A percentile compares a stretch with the other conserved stretches of the same genome.
These are phyloP conservation scores for Noctua pronuba DNA, from an alignment of 2,888 invertebrate genomes.

Conservation along the genomic window DNA sequence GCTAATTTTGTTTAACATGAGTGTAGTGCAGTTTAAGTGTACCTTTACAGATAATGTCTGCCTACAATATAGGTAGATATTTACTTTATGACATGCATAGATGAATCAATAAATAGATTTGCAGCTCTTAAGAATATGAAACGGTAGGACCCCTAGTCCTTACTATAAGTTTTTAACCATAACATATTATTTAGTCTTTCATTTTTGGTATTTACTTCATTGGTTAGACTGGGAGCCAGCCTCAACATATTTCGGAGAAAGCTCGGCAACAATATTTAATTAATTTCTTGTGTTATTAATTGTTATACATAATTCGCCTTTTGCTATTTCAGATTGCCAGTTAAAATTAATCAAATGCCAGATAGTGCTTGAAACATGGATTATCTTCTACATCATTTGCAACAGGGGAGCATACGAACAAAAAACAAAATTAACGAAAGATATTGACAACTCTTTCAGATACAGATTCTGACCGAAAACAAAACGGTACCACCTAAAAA, in stretches of 20 bases:
- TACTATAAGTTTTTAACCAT: neutral
- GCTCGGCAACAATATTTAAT: neutral
- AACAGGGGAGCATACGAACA: neutral
- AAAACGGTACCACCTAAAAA: neutral
- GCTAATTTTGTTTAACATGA: conserved; percentile 6
- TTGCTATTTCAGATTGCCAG: neutral
- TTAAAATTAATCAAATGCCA: neutral
- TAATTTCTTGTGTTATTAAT: neutral
- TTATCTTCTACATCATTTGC: neutral
- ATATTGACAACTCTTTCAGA: neutral
- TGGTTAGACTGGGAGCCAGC: neutral
- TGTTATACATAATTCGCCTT: neutral
- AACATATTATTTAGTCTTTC: neutral
- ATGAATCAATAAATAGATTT: neutral
- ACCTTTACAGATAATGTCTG: neutral
- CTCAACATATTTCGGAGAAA: neutral
- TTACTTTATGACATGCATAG: neutral
- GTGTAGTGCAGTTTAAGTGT: too few relatives aligned
- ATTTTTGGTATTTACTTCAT: neutral
- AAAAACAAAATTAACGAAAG: neutral
- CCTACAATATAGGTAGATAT: neutral
- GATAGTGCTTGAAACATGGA: neutral
- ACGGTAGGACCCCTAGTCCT: neutral
- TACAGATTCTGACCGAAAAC: neutral
- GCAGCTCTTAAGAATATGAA: neutral